Base-by-base conservation (phyloP, 2,888 invertebrate genomes). In the Halictus ligatus region DNA sequence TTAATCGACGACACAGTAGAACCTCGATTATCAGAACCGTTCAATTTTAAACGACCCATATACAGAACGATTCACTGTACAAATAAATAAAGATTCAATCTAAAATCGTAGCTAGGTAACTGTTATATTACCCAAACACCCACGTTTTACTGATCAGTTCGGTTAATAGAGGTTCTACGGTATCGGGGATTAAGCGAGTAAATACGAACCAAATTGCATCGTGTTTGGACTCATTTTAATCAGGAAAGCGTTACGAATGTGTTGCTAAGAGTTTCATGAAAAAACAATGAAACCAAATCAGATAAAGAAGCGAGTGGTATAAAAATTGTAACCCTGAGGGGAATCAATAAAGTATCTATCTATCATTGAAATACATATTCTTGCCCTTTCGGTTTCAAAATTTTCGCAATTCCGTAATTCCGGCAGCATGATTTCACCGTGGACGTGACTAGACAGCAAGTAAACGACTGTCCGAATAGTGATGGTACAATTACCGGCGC, bases 401-500 rank as follows among this genome's bases (percentile, higher is more conserved):
- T 10, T 21, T 21, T 10, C 8, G 8, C 13, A 21, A 4, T 15
- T 35, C 18, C 29, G 29, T 21, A 67, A 35, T 69, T 69, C 40
- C 67, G 35, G 0, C 18, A 69, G 10, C 18, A 18, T 21, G 10
- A 35, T 69, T 40, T 35, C 21, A 8, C 29, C 35, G 67, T 6
- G 35, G 18, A 21, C 10, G 35, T 40, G 67, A 69, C 21, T 69
- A 40, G 67, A 21, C 8, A 35, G 40, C 21, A 10, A 40, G 21
- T 40, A 40, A 67, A 67, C 67, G 67, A 35, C 40, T 21, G 67
- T 69, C 67, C 67, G 67, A 40, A 69, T 69, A 10, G 43, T 71
- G n/a, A 71, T 71, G 12, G 71, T n/a, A n/a, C 40, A 43, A 71
- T 71, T 71, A 71, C n/a, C 71, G 58, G 43, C 43, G 71, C 35